A percentile compares a stretch with the other conserved stretches of the same genome.
phyloP scores from a whole-genome alignment of 2,888 invertebrate genomes.

The Eledone cirrhosa region DNA sequence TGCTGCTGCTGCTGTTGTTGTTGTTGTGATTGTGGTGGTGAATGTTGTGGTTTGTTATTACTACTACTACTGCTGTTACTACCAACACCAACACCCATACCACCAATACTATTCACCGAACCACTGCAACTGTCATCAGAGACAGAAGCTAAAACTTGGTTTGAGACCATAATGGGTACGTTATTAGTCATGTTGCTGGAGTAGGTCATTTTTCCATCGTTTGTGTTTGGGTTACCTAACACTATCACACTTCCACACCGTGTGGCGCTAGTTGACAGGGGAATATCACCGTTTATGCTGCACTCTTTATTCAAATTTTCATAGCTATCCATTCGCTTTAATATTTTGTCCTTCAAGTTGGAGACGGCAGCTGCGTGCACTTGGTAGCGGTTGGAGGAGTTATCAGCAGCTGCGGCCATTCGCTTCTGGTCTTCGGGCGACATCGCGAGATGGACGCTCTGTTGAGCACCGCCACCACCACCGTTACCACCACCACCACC shows the following conservation, averaged over 20 bases:
- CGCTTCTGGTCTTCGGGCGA: constrained; percentile 29
- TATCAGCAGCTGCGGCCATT: constrained; percentile 17
- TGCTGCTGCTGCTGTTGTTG: constrained; percentile 10
- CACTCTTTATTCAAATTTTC: constrained; percentile 46
- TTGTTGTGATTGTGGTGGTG: not conserved
- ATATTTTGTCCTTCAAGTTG: constrained; percentile 55
- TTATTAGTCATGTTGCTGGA: not conserved
- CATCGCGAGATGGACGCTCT: not conserved
- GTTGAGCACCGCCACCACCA: not conserved
- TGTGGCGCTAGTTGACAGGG: not conserved
- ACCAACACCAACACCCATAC: not conserved
- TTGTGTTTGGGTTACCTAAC: not conserved
- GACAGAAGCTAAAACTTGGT: not conserved
- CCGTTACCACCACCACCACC: not conserved
- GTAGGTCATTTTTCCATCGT: constrained; percentile 7
- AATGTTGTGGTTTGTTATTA: not conserved
- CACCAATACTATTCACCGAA: not conserved
- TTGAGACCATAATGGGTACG: not conserved
- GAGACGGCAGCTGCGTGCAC: constrained; percentile 47
- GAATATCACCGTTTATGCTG: constrained; percentile 1
- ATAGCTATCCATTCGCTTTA: constrained; percentile 52
- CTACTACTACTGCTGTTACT: not conserved
- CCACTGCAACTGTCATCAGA: not conserved
- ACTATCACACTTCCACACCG: constrained; percentile 11
- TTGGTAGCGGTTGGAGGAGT: constrained; percentile 36